Evolutionary conservation across 2,888 invertebrate species (phyloP).

Genomic region (Cerastoderma edule): DNA sequence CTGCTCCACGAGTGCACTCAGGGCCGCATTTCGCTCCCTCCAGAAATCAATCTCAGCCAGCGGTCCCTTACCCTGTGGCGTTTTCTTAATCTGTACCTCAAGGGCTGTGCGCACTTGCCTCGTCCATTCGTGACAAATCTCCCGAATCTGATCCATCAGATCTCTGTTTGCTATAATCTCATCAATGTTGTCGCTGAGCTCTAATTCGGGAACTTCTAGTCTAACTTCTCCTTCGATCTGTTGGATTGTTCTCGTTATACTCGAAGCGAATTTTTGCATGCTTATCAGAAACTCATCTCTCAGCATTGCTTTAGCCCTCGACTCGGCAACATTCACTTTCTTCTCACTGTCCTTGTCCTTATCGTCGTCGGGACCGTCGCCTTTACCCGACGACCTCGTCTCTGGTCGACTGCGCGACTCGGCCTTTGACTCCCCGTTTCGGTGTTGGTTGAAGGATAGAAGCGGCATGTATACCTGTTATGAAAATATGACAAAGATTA

Average conservation of each 20-base stretch:
- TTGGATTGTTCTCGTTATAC: slow-evolving; percentile 88
- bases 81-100: slow-evolving; percentile 79
- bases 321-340: slow-evolving; percentile 75
- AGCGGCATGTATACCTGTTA: slow-evolving; percentile 82
- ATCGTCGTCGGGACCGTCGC: slow-evolving; percentile 52
- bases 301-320: slow-evolving; percentile 81
- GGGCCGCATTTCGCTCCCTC: slow-evolving; percentile 91
- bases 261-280: slow-evolving; percentile 85
- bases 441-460: slow-evolving; percentile 82
- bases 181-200: slow-evolving; percentile 80
- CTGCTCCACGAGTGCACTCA: slow-evolving; percentile 92
- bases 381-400: slow-evolving; percentile 67
- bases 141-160: slow-evolving; percentile 85
- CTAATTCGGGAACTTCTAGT: slow-evolving; percentile 79
- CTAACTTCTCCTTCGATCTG: slow-evolving; percentile 91
- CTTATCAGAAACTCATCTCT: slow-evolving; percentile 85
- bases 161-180: slow-evolving; percentile 81
- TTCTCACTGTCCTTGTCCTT: slow-evolving; percentile 56
- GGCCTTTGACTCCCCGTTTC: slow-evolving; percentile 62
- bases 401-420: slow-evolving; percentile 56
- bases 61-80: slow-evolving; percentile 89
- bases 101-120: slow-evolving; percentile 79
- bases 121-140: slow-evolving; percentile 86
- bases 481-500: background rate
- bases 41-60: slow-evolving; percentile 94